Base-by-base conservation (phyloP, 2,888 invertebrate species). In the Hydraecia micacea region DNA sequence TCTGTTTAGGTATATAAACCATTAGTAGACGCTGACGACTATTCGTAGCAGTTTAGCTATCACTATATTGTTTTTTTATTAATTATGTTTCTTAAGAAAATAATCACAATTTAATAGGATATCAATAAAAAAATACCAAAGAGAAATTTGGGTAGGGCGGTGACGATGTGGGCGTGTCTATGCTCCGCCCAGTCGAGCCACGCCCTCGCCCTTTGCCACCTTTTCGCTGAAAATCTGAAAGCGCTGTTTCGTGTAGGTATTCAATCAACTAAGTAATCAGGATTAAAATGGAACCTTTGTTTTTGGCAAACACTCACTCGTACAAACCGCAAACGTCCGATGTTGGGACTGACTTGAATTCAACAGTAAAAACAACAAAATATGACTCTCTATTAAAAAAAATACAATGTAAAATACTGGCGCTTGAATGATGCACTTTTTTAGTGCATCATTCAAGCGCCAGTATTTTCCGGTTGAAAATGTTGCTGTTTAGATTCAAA, bases 161-260 rank as follows among this genome's bases (percentile, higher is more conserved):
- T 93, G 93, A 93, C 92, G 90, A 90, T 84, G 93, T 94, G 93
- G 96, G 96, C 96, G 96, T 95, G 96, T 92, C 94, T 81, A 90
- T 79, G 95, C 96, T 93, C 96, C 97, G 96, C 96, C 96, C 96
- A 96, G 90, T 92, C 87, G 87, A 90, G 93, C 89, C 93, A 94
- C 96, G 95, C 96, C 97, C 93, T 95, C 95, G 96, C 96, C 96
- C 96, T 96, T 96, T 93, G 91, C 94, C 93, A 95, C 94, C 94
- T 96, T 95, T 95, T 93, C 93, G 90, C 90, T 93, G 91, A 94
- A 94, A 94, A 93, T 93, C 93, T 93, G 91, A 91, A 92, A 92
- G 90, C 92, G 90, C 89, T 92, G 88, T 93, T 93, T 92, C 91
- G 91, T 91, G 90, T 91, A 92, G 90, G 91, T 91, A 92, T 88